Conservation (phyloP, 2,888 invertebrate species). For the Macroteleia sp. region DNA sequence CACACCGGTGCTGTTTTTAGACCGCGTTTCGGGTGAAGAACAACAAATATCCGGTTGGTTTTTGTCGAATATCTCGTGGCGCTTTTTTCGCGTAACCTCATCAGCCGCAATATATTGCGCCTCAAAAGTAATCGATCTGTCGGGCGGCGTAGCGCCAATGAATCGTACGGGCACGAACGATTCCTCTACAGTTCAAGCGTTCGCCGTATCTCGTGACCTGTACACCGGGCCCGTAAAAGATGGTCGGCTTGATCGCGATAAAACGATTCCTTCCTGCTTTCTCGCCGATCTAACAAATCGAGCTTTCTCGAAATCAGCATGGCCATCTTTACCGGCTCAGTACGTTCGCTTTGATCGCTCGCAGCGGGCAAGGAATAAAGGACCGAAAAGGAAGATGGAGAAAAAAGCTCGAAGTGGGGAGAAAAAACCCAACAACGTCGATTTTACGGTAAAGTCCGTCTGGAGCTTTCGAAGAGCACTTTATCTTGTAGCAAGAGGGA, state of each 20-base stretch:
- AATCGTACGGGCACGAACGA: conserved; percentile 67
- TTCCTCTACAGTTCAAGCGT: conserved; percentile 5
- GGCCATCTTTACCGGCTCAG: conserved; percentile 40
- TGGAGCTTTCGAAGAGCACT: conserved; percentile 41
- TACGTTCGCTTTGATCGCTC: conserved; percentile 40
- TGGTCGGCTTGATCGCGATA: conserved; percentile 76
- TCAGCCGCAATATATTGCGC: conserved; percentile 66
- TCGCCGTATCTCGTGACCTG: conserved; percentile 34
- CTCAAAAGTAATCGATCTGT: conserved; percentile 77
- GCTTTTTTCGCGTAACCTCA: conserved; percentile 38
- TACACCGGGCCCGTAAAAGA: conserved; percentile 69
- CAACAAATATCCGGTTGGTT: conserved; percentile 30
- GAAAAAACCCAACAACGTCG: conserved; percentile 25
- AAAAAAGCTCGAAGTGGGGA: background rate
- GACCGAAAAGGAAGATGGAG: background rate
- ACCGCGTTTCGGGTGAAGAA: too few species aligned
- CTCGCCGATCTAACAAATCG: conserved; percentile 57
- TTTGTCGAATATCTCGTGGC: conserved; percentile 11
- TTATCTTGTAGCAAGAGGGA: conserved; percentile 47
- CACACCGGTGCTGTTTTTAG: too few species aligned
- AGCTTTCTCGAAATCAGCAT: conserved; percentile 56
- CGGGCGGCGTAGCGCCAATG: conserved; percentile 75
- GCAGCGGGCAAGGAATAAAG: background rate
- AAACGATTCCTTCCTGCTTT: conserved; percentile 70
- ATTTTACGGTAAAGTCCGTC: conserved; percentile 34